These are phyloP conservation scores for Drosophila barbarae DNA, from an alignment of 2,888 invertebrate species.

Conservation along the genomic window DNA sequence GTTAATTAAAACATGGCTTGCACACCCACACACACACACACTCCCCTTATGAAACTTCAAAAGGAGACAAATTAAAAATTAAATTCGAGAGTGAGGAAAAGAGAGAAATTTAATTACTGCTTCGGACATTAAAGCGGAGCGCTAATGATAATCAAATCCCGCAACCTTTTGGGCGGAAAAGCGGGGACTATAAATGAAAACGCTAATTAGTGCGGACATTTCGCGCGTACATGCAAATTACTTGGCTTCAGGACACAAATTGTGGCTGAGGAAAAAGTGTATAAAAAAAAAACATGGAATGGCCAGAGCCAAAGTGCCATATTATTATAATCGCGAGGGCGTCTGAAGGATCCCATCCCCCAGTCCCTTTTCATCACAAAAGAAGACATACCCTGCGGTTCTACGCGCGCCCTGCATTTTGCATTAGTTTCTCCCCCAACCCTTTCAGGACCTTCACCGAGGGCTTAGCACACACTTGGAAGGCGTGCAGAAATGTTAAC, in stretches of 20 bases:
- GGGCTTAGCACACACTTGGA: slow-evolving; percentile 57
- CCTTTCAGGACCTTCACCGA: slow-evolving; percentile 44
- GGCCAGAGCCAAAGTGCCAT: slow-evolving; percentile 53
- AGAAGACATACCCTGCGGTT: slow-evolving; percentile 23
- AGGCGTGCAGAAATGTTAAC: slow-evolving; percentile 60
- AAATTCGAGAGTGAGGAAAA: slow-evolving; percentile 27
- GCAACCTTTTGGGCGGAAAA: slow-evolving; percentile 28
- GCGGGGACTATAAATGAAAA: slow-evolving; percentile 43
- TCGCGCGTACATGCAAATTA: slow-evolving; percentile 68
- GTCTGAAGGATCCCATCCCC: slow-evolving; percentile 15
- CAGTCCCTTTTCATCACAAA: slow-evolving; percentile 26
- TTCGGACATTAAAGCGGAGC: slow-evolving; percentile 48
- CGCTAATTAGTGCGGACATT: slow-evolving; percentile 73
- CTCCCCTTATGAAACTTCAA: slow-evolving; percentile 24
- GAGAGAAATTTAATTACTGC: slow-evolving; percentile 43
- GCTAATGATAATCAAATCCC: slow-evolving; percentile 57
- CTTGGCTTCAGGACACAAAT: slow-evolving; percentile 64
- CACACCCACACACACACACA: not conserved
- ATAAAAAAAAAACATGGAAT: slow-evolving; percentile 36
- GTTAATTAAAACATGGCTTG: slow-evolving; percentile 61
- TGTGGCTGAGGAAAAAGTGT: slow-evolving; percentile 37
- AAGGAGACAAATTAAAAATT: slow-evolving; percentile 49
- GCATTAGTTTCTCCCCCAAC: slow-evolving; percentile 23
- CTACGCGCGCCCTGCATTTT: slow-evolving; percentile 28
- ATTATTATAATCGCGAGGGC: slow-evolving; percentile 65